Base-by-base conservation (phyloP, 2,797 vertebrate species). In the Chaetophractus vellerosus region DNA sequence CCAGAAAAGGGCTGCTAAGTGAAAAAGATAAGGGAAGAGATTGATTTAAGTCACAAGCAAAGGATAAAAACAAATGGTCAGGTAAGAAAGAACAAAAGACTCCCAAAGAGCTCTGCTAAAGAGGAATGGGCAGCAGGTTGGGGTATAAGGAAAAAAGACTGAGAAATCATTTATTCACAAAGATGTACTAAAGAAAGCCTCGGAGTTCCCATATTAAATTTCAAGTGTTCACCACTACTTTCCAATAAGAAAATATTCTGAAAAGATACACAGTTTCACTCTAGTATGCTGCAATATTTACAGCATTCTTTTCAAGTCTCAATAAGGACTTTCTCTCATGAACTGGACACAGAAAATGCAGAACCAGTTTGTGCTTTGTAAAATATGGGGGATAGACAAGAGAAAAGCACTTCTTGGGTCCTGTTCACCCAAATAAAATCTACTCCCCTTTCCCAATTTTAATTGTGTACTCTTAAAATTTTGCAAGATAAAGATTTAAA, bases 401-500 rank as follows among this genome's bases (percentile, higher is more conserved):
- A 72, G 24, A 23, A 75, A 94, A 83, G 50, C 9, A 75, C 45
- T 94, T 23, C 14, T 75, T 71, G 36, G 19, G 45, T 92, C 21
- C 50, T n/a, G 69, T 33, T 81, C 31, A 64, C 48, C 26, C 21
- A 52, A 88, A 45, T 63, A 84, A 85, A 83, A 81, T 57, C 55
- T 88, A 74, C 6, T 76, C 38, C 55, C 28, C 31, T 59, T 86
- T 88, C 41, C 31, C 36, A 50, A 50, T 76, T 85, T 94, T 93
- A 68, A 68, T 50, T 11, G 86, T 18, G 6, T 26, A 24, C 18
- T 82, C 69, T 68, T 88, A 94, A 91, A 91, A 52, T 81, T 50
- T 78, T 78, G n/a, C 21, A 91, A 94, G 28, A 36, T 88, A 83
- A 92, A 82, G 12, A 64, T 94, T 94, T 57, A 81, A 55, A 55